Evolutionary conservation across 1,140 invertebrate species (phyloP).

Genomic region (Drosophila willistoni): DNA sequence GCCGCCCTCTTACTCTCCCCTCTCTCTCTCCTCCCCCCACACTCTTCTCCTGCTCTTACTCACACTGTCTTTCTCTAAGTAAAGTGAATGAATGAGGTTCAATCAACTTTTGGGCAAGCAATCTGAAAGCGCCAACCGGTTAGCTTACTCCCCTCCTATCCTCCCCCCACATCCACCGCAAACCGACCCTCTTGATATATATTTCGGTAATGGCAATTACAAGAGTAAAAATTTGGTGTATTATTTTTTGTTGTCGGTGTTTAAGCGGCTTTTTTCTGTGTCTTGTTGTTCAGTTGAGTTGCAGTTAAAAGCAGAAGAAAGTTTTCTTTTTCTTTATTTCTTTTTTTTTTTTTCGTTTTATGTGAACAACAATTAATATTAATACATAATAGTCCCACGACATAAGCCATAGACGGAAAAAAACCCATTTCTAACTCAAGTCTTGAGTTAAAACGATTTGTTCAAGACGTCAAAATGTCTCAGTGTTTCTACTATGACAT

Average conservation of each 20-base stretch:
- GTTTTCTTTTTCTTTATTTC: not conserved
- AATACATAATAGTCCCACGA: conserved; percentile 7
- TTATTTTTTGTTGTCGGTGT: not conserved
- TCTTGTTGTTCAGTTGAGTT: conserved; percentile 4
- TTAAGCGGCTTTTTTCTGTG: conserved; percentile 64
- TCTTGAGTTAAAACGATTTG: not conserved
- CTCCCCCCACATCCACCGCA: not conserved
- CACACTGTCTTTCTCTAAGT: conserved; percentile 8
- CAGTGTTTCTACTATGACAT: not conserved
- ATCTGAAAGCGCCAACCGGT: conserved; percentile 52
- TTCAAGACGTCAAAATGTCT: conserved; percentile 5
- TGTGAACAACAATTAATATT: conserved; percentile 8
- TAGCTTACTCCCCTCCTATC: conserved; percentile 14
- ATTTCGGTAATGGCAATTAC: conserved; percentile 73
- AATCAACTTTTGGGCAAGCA: conserved; percentile 60
- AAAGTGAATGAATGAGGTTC: conserved; percentile 50
- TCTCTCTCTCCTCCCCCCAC: not conserved
- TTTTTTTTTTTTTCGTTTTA: not conserved
- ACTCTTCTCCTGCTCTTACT: no score
- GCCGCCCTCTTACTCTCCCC: not conserved
- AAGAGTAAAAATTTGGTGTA: conserved; percentile 41
- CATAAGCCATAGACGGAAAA: not conserved
- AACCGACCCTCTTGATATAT: conserved; percentile 1
- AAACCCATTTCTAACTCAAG: not conserved
- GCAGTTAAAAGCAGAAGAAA: conserved; percentile 10